These are phyloP conservation scores for Epizoanthus stellaris DNA, from an alignment of 92 coral and sea anemone genomes.

Conservation along the genomic window DNA sequence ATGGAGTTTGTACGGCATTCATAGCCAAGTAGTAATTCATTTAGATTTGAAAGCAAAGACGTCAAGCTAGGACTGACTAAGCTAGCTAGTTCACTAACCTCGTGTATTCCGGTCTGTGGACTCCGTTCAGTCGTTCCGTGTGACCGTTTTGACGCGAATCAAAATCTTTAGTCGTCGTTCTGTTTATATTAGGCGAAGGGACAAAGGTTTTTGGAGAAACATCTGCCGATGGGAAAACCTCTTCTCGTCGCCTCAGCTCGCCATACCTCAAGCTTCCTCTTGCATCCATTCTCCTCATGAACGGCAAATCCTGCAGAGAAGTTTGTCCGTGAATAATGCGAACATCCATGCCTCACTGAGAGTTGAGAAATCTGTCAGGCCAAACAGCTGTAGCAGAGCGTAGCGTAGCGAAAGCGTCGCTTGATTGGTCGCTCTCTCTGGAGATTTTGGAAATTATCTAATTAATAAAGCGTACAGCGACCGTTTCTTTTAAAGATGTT, in stretches of 20 bases:
- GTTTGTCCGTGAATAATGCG: constrained; percentile 37
- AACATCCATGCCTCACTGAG: constrained; percentile 41
- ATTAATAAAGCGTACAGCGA: constrained; percentile 33
- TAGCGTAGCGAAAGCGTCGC: constrained; percentile 25
- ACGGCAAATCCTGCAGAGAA: constrained; percentile 42
- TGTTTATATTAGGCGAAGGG: constrained; percentile 37
- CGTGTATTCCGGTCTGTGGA: constrained; percentile 38
- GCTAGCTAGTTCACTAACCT: constrained; percentile 37
- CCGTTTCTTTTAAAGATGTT: constrained; percentile 33
- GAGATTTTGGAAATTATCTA: constrained; percentile 40
- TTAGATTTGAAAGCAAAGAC: neutral
- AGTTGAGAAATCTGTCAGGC: constrained; percentile 28
- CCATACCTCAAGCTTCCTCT: constrained; percentile 26
- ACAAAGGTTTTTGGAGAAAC: constrained; percentile 40
- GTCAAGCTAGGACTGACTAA: neutral
- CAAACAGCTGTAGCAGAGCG: constrained; percentile 33
- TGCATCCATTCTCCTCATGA: constrained; percentile 37
- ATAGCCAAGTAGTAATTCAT: neutral
- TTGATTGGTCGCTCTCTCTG: constrained; percentile 31
- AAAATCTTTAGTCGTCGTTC: constrained; percentile 39
- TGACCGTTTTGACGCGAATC: constrained; percentile 36
- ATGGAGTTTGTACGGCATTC: constrained; percentile 31
- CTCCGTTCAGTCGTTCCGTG: constrained; percentile 19
- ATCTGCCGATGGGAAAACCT: constrained; percentile 27
- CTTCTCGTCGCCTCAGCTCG: constrained; percentile 39